Evolutionary conservation across 2,113 vertebrate species (phyloP), one percentile per base, ranked within the genome.

Genomic region (Tragelaphus scriptus): DNA sequence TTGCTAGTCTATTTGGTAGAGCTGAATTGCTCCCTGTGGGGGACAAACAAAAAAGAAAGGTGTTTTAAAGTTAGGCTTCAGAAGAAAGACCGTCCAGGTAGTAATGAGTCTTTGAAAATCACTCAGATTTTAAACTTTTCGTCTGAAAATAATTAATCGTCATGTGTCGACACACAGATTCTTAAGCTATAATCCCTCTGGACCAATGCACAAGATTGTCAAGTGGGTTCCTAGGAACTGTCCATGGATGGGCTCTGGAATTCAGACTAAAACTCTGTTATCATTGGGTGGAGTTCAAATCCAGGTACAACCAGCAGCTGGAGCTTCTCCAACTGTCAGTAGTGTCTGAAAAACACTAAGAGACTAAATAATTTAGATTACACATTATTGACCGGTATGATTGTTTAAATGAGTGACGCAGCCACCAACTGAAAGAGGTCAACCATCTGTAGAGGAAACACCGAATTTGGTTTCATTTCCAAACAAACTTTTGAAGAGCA

Each of bases 341-440:
- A 94, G 98, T 99, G 99, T 99, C 99, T 99, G 99, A 99, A 99
- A 99, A 99, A 99, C 98, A 99, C 98, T 82, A 97, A 98, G 99
- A 99, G 99, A 99, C 99, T 99, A 99, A 99, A 99, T 99, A 99
- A 99, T 99, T 99, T 99, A 99, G 99, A 99, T 99, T 99, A 99
- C 98, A 98, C 98, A 93, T 98, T 99, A 99, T 98, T 99, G 99
- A 99, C 99, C 99, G 99, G 98, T 99, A 98, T 99, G 99, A 99
- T 99, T 99, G 99, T 99, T 99, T 99, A 98, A 99, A 99, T 98
- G 99, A 99, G 98, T 99, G 98, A 99, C 99, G 98, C 98, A 99
- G 98, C 97, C 98, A 98, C 98, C 98, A 99, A 99, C 98, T 99
- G 99, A 99, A 99, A 99, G 99, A 99, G 98, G 99, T 99, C 99